Conservation (phyloP, 2,888 invertebrate species). For the Erebia epiphron region DNA sequence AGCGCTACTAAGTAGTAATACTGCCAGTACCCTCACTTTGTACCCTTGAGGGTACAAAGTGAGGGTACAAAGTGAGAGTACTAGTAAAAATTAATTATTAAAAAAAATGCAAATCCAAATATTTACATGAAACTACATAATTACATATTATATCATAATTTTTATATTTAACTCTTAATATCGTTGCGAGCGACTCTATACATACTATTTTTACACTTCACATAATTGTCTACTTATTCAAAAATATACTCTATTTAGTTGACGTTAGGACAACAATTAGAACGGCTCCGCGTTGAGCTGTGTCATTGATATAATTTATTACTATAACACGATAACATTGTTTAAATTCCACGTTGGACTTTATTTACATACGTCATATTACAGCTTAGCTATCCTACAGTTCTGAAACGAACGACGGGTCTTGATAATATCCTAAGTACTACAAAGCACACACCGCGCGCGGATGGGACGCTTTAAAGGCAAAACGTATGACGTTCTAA, state of each 20-base stretch:
- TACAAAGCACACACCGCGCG: background rate
- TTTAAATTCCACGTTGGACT: conserved; percentile 17
- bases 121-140: background rate
- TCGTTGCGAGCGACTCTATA: conserved; percentile 13
- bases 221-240: conserved; percentile 45
- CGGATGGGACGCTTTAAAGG: too few species aligned
- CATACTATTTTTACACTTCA: background rate
- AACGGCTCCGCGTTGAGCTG: conserved; percentile 27
- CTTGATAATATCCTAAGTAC: background rate
- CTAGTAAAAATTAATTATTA: too few species aligned
- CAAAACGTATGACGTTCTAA: too few species aligned
- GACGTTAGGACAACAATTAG: conserved; percentile 39
- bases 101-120: too few species aligned
- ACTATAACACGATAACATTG: conserved; percentile 8
- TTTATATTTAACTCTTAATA: background rate
- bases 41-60: too few species aligned
- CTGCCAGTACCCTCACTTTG: too few species aligned
- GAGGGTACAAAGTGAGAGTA: too few species aligned
- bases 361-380: background rate
- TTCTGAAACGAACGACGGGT: background rate
- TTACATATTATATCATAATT: background rate
- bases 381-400: conserved; percentile 8
- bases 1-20: too few species aligned
- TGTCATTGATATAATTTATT: conserved; percentile 15
- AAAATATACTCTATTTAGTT: conserved; percentile 52